These are phyloP conservation scores for Sericinus montela DNA, from an alignment of 2,888 invertebrate species.

Conservation along the genomic window DNA sequence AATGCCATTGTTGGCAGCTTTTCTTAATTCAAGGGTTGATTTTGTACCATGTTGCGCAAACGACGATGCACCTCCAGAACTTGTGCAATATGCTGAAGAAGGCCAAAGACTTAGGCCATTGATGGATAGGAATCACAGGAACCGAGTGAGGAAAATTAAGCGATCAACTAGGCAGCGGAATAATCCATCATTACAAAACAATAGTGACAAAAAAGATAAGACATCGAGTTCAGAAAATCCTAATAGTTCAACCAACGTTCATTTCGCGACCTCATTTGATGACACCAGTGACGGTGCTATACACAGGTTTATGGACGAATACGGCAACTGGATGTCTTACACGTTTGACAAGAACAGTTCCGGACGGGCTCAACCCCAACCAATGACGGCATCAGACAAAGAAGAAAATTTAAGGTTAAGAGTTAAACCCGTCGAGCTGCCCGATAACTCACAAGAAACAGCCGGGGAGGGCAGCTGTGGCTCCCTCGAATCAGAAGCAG, in stretches of 20 bases:
- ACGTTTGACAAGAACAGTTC: slow-evolving; percentile 90
- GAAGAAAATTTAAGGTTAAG: slow-evolving; percentile 46
- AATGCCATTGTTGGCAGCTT: slow-evolving; percentile 81
- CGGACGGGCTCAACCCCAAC: slow-evolving; percentile 67
- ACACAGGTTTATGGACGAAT: slow-evolving; percentile 92
- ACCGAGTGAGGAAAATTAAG: slow-evolving; percentile 76
- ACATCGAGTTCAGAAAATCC: slow-evolving; percentile 42
- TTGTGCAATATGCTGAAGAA: slow-evolving; percentile 48
- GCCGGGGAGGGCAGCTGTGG: slow-evolving; percentile 71
- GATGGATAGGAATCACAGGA: slow-evolving; percentile 72
- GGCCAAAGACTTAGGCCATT: slow-evolving; percentile 59
- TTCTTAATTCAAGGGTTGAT: slow-evolving; percentile 81
- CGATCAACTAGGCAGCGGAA: slow-evolving; percentile 74
- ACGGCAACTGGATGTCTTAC: slow-evolving; percentile 90
- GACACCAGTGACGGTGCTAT: slow-evolving; percentile 91
- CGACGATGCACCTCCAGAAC: slow-evolving; percentile 46
- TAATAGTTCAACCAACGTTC: slow-evolving; percentile 61
- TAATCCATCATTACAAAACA: slow-evolving; percentile 50
- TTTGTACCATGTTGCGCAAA: slow-evolving; percentile 67
- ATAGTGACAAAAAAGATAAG: slow-evolving; percentile 53
- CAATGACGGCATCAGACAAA: slow-evolving; percentile 55
- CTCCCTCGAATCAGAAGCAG: slow-evolving; percentile 68
- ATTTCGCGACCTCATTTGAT: slow-evolving; percentile 88
- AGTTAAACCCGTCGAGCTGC: slow-evolving; percentile 52
- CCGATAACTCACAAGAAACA: slow-evolving; percentile 61